phyloP scores from a whole-genome alignment of 1,140 invertebrate species.

The Aphelinus certus region DNA sequence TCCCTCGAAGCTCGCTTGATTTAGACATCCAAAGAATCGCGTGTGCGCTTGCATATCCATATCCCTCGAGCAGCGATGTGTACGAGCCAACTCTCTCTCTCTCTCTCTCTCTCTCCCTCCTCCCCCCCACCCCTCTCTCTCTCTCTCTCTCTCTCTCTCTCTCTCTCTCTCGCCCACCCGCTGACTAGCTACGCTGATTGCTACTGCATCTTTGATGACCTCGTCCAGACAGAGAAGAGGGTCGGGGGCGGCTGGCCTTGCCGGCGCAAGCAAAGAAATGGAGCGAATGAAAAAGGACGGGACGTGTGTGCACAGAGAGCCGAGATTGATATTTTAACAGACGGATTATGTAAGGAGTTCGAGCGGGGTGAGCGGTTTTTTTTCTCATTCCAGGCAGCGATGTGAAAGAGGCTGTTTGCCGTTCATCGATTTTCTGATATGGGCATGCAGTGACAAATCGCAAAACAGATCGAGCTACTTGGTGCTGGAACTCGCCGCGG shows the following conservation, averaged over 20 bases:
- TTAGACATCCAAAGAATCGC: slow-evolving; percentile 61
- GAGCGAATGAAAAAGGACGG: slow-evolving; percentile 44
- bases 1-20: slow-evolving; percentile 51
- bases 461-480: too few relatives aligned
- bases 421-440: slow-evolving; percentile 1
- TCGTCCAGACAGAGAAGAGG: slow-evolving; percentile 56
- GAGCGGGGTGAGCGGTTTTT: neutral
- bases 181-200: slow-evolving; percentile 57
- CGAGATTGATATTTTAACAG: slow-evolving; percentile 66
- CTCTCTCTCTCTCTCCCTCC: too few relatives aligned
- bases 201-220: slow-evolving; percentile 67
- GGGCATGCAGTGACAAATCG: too few relatives aligned
- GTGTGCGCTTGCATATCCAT: slow-evolving; percentile 8
- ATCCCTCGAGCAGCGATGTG: too few relatives aligned
- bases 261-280: slow-evolving; percentile 36
- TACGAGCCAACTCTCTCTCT: too few relatives aligned
- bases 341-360: slow-evolving; percentile 59
- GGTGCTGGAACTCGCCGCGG: too few relatives aligned
- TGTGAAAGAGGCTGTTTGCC: neutral
- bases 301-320: slow-evolving; percentile 46
- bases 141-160: slow-evolving; percentile 25
- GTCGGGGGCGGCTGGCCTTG: slow-evolving; percentile 27
- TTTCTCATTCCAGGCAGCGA: neutral
- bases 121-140: neutral
- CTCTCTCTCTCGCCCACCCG: slow-evolving; percentile 41